These are phyloP conservation scores for Acrocephalus scirpaceus DNA, from an alignment of 2,797 vertebrate genomes.

Conservation along the genomic window DNA sequence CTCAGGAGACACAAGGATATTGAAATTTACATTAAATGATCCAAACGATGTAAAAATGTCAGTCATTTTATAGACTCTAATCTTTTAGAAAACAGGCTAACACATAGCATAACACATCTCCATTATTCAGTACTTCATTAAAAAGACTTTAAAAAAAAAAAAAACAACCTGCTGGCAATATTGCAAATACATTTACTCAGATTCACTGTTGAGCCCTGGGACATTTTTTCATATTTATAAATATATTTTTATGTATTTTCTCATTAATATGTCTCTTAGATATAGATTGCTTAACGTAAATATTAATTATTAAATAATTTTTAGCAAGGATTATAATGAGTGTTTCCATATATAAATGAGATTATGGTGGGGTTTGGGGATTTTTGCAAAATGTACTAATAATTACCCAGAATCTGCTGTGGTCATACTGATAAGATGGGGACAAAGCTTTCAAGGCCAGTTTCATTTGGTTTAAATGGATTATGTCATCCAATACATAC, in stretches of 20 bases:
- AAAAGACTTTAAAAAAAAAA: neutral
- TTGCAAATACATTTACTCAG: neutral
- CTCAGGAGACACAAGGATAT: neutral
- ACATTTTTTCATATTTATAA: neutral
- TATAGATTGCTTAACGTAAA: neutral
- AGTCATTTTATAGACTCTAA: neutral
- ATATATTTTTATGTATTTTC: neutral
- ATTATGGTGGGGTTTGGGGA: neutral
- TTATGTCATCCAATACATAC: neutral
- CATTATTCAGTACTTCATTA: neutral
- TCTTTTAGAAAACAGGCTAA: neutral
- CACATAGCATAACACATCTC: neutral
- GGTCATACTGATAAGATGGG: neutral
- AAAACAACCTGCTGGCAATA: neutral
- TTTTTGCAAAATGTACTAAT: neutral
- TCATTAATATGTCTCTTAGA: neutral
- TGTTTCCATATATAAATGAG: neutral
- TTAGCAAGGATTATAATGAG: neutral
- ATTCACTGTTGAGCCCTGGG: neutral
- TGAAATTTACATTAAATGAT: neutral
- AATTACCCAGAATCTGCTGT: neutral
- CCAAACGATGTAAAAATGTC: neutral
- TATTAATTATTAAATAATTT: slow-evolving; percentile 3
- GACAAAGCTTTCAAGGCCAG: neutral
- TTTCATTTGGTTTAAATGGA: neutral